These are phyloP conservation scores for Siniperca undulata DNA, from an alignment of 2,797 vertebrate genomes.

Conservation along the genomic window DNA sequence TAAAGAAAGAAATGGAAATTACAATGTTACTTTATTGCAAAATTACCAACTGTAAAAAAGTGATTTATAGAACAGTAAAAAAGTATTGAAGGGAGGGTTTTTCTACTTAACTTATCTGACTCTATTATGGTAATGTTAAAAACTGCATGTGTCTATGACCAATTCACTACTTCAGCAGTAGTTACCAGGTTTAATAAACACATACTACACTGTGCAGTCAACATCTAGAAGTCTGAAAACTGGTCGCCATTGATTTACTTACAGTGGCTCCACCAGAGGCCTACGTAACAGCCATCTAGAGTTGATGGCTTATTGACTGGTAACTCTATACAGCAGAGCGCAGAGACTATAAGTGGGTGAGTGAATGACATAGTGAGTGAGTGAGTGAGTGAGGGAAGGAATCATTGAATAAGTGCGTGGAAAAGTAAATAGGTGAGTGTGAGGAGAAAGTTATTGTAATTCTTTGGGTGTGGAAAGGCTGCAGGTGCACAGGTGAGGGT, in stretches of 20 bases:
- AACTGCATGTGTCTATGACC: background rate
- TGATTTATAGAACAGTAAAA: background rate
- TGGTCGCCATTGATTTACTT: conserved; percentile 68
- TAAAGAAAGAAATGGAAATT: background rate
- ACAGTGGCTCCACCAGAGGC: conserved; percentile 64
- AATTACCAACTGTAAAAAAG: background rate
- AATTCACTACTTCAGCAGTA: background rate
- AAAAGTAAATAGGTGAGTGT: conserved; percentile 80
- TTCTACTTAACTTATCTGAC: background rate
- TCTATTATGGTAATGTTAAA: background rate
- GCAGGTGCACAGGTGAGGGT: conserved; percentile 80
- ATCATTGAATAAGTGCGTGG: conserved; percentile 74
- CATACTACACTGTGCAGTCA: conserved; percentile 13
- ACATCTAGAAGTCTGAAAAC: conserved; percentile 58
- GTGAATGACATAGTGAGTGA: conserved; percentile 68
- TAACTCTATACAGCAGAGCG: conserved; percentile 73
- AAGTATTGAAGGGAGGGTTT: conserved; percentile 48
- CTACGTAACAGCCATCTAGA: conserved; percentile 61
- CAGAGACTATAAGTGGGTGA: conserved; percentile 77
- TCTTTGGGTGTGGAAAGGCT: conserved; percentile 76
- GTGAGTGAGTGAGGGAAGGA: conserved; percentile 67
- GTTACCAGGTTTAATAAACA: conserved; percentile 14
- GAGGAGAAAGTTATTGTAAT: conserved; percentile 69
- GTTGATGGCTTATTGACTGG: conserved; percentile 74
- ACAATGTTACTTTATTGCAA: background rate